Evolutionary conservation across 1,140 invertebrate genomes (phyloP).

Genomic region (Linepithema humile): DNA sequence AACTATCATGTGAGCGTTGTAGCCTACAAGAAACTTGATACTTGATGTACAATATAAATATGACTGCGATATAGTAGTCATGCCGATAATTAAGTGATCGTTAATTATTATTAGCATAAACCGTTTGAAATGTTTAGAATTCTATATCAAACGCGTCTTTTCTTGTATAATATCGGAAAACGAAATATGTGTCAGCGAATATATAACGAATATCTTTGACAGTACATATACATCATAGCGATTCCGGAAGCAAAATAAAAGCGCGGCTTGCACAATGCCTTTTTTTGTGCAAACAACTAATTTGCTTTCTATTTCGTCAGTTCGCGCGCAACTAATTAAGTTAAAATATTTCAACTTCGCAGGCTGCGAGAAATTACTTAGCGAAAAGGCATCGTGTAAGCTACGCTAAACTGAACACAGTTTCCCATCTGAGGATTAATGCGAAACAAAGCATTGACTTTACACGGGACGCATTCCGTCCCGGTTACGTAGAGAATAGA

Average conservation of each 20-base stretch:
- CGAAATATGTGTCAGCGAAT: background rate
- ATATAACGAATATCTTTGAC: background rate
- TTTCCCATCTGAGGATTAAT: background rate
- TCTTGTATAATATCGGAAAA: constrained; percentile 5
- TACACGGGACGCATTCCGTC: background rate
- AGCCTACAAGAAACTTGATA: background rate
- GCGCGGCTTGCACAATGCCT: background rate
- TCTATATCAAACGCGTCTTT: background rate
- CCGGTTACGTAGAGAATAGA: background rate
- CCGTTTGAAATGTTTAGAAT: background rate
- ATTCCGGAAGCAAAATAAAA: constrained; percentile 28
- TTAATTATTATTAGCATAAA: no score
- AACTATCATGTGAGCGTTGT: background rate
- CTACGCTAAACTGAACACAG: constrained; percentile 16
- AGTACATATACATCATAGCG: background rate
- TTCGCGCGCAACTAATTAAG: background rate
- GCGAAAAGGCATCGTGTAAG: background rate
- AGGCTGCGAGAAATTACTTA: background rate
- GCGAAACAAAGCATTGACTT: background rate
- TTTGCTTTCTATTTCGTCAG: background rate
- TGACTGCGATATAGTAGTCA: constrained; percentile 8
- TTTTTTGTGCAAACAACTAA: background rate
- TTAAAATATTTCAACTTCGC: no score
- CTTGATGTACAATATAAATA: constrained; percentile 24
- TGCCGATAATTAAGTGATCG: background rate